Base-by-base conservation (phyloP, 2,888 invertebrate genomes). In the Drosophila ezoana region DNA sequence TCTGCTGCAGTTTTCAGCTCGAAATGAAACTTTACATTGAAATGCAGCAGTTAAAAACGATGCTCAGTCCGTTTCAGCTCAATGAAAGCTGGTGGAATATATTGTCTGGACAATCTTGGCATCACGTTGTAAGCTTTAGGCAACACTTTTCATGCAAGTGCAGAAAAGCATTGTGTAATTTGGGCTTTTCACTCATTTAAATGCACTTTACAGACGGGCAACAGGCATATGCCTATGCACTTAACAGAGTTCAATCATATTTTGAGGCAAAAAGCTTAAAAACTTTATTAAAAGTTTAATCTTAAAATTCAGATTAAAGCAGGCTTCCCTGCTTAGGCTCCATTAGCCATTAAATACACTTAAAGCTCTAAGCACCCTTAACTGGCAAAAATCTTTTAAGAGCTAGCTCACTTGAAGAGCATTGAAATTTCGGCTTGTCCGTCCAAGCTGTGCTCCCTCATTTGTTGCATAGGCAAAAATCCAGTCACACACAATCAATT, bases 401-500 rank as follows among this genome's bases (percentile, higher is more conserved):
- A 18, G 4, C 23, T 8, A 18, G 4, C 23, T 8, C 37, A 16
- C 48, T 41, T 38, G 0, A 18, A 77, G 72, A 53, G 75, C 32
- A 72, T 57, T 11, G 3, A 1, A 8, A 10, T 3, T 35, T 62
- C 59, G 53, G 2, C 8, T 8, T 3, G 4, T 4, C 13, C 23
- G 0, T 4, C 0, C 4, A 23, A n/a, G n/a, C 8, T 33, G 9
- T 14, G n/a, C 32, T 37, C 16, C 20, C 44, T 67, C 78, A 72
- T 72, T 77, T 77, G 73, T 57, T 52, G 65, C 75, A 56, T 61
- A 53, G 60, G 45, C 79, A 60, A 75, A 66, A 18, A 48, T 62
- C 51, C 48, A 72, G 65, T 61, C 61, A 65, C 51, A 77, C 60
- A 75, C 66, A 78, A 76, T 65, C 72, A 75, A 78, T 81, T 81